Percentiles rank a stretch among this genome's conserved stretches.
Conservation (phyloP, 2,113 vertebrate genomes). For the Tachysurus vachellii region DNA sequence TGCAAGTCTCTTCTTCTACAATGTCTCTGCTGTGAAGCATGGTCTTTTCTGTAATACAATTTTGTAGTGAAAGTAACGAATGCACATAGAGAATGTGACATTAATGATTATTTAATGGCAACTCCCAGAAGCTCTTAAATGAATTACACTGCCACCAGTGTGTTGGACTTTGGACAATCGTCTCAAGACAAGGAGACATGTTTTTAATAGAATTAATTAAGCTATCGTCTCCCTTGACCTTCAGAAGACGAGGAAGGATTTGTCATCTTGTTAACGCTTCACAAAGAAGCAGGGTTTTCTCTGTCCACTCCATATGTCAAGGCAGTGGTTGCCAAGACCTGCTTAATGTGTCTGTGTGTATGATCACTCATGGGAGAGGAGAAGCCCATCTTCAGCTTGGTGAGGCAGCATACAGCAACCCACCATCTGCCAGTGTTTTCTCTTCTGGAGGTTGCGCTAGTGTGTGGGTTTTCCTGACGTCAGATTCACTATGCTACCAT, state of each 20-base stretch:
- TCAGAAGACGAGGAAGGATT: slow-evolving; percentile 15
- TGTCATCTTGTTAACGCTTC: slow-evolving; percentile 19
- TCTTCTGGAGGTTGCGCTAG: background rate
- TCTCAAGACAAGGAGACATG: background rate
- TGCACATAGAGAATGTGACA: background rate
- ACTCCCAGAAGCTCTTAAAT: slow-evolving; percentile 6
- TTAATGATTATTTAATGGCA: background rate
- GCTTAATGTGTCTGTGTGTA: background rate
- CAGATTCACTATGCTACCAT: slow-evolving; percentile 24
- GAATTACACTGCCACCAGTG: slow-evolving; percentile 11
- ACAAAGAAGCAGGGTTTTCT: slow-evolving; percentile 3
- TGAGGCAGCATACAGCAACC: background rate
- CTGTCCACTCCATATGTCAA: slow-evolving; percentile 16
- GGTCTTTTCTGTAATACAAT: background rate
- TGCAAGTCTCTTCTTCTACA: background rate
- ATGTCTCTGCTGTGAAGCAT: background rate
- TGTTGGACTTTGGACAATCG: slow-evolving; percentile 5
- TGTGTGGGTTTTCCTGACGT: slow-evolving; percentile 38
- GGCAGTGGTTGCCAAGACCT: slow-evolving; percentile 5
- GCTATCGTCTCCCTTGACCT: slow-evolving; percentile 13
- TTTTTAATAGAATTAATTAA: slow-evolving; percentile 12
- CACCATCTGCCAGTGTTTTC: slow-evolving; percentile 16
- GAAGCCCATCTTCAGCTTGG: slow-evolving; percentile 15
- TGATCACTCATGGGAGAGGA: background rate
- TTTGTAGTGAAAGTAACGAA: slow-evolving; percentile 4